Evolutionary conservation across 2,797 vertebrate genomes (phyloP).

Genomic region (Eulemur albifrons): DNA sequence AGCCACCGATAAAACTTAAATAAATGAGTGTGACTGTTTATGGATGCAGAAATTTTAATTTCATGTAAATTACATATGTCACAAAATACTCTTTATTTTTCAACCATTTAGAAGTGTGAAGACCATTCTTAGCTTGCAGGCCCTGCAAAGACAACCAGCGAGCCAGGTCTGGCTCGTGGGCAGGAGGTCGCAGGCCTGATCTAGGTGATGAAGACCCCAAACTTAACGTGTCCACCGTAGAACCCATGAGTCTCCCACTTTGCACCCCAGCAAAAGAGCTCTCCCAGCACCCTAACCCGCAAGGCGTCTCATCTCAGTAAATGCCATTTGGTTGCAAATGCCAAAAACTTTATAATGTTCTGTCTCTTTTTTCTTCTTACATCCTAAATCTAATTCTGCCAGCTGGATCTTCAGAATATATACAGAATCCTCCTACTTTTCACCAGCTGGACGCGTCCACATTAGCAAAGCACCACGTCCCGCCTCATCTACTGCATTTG

Average conservation of each 20-base stretch:
- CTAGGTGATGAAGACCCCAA: not conserved
- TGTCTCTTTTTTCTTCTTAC: not conserved
- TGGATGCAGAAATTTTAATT: not conserved
- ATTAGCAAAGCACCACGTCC: not conserved
- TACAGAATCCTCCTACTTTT: not conserved
- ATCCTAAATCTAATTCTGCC: not conserved
- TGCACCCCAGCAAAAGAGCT: not conserved
- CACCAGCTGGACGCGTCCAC: not conserved
- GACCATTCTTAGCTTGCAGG: not conserved
- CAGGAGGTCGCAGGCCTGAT: not conserved
- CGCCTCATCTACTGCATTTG: not conserved
- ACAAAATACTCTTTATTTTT: not conserved
- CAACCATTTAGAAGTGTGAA: not conserved
- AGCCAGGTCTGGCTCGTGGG: not conserved
- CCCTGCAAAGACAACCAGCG: not conserved
- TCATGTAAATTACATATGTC: not conserved
- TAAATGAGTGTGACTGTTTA: not conserved
- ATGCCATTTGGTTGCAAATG: not conserved
- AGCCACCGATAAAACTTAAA: not conserved
- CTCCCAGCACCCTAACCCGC: rapidly evolving
- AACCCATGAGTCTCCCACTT: not conserved
- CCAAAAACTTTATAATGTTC: not conserved
- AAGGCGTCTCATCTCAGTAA: not conserved
- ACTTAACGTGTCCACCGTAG: not conserved
- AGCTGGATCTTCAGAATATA: not conserved